phyloP scores from a whole-genome alignment of 2,888 invertebrate species.

The Melieria omissa region DNA sequence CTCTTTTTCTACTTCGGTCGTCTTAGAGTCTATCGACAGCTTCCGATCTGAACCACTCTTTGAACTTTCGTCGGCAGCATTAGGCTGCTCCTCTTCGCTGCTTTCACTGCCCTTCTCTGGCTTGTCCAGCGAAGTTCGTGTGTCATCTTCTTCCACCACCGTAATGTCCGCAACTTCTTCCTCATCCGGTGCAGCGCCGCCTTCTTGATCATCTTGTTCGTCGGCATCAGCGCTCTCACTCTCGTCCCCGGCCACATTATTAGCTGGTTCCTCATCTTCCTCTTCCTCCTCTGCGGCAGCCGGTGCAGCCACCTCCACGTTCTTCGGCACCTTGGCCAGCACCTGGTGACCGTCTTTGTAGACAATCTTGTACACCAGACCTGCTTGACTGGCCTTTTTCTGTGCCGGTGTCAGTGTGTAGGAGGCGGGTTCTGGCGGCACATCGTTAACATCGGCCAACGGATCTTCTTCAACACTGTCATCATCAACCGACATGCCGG shows the following conservation, averaged over 20 bases:
- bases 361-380: constrained; percentile 73
- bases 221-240: not conserved
- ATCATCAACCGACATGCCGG: constrained; percentile 30
- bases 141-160: constrained; percentile 29
- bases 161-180: constrained; percentile 14
- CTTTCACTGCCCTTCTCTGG: constrained; percentile 57
- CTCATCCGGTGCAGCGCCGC: constrained; percentile 34
- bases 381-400: constrained; percentile 55
- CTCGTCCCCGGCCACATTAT: no score
- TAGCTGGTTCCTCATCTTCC: constrained; percentile 30
- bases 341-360: constrained; percentile 80
- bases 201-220: constrained; percentile 36
- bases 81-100: constrained; percentile 58
- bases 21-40: constrained; percentile 36
- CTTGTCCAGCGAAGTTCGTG: constrained; percentile 38
- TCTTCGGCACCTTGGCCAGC: constrained; percentile 65
- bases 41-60: constrained; percentile 59
- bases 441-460: constrained; percentile 45
- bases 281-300: constrained; percentile 35
- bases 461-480: constrained; percentile 45
- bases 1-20: constrained; percentile 45
- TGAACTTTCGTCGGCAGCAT: constrained; percentile 42
- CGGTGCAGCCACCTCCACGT: constrained; percentile 14
- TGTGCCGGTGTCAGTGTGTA: constrained; percentile 53
- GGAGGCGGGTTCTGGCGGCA: constrained; percentile 31